phyloP scores from a whole-genome alignment of 2,113 vertebrate genomes.

The Stegostoma tigrinum region DNA sequence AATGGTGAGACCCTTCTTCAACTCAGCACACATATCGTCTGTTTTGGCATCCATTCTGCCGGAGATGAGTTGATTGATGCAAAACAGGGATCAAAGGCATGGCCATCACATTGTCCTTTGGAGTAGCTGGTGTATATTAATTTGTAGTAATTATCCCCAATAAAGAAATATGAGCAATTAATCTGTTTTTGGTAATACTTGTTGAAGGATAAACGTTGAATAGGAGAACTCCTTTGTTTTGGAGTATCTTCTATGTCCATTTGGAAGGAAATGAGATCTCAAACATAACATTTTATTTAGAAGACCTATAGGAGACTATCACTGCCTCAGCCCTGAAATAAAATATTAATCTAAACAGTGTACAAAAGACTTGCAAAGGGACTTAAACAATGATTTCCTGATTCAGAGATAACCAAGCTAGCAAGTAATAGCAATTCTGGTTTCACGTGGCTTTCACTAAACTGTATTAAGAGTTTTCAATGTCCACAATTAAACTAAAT shows the following conservation, averaged over 20 bases:
- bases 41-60: not conserved
- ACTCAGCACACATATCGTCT: not conserved
- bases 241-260: not conserved
- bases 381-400: not conserved
- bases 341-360: not conserved
- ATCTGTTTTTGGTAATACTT: not conserved
- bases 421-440: not conserved
- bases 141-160: not conserved
- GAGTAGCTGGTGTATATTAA: not conserved
- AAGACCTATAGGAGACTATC: not conserved
- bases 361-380: not conserved
- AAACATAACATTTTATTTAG: not conserved
- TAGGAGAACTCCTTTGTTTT: not conserved
- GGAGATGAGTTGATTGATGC: not conserved
- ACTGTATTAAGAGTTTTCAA: not conserved
- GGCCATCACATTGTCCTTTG: not conserved
- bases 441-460: not conserved
- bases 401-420: not conserved
- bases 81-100: not conserved
- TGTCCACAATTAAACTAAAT: not conserved
- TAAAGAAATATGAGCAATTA: not conserved
- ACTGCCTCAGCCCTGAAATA: not conserved
- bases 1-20: not conserved
- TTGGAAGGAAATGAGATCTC: not conserved
- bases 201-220: not conserved